These are phyloP conservation scores for Neotoma lepida DNA, from an alignment of 2,113 vertebrate species.

Conservation along the genomic window DNA sequence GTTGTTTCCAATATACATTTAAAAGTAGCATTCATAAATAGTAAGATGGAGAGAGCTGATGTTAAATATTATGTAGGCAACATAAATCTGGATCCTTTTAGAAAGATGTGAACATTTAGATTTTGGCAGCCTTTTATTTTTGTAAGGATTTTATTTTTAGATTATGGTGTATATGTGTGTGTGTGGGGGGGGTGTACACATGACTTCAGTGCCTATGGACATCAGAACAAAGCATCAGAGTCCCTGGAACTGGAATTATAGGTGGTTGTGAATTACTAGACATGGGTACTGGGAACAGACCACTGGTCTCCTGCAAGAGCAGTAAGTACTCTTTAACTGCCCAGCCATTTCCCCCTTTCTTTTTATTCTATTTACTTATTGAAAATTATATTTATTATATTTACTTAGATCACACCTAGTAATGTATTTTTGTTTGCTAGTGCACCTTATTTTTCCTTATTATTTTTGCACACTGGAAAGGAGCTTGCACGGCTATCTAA, in stretches of 20 bases:
- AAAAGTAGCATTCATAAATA: neutral
- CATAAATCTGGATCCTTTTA: neutral
- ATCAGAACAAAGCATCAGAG: neutral
- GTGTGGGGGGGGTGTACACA: too few species aligned
- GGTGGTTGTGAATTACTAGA: neutral
- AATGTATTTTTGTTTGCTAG: neutral
- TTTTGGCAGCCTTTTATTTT: constrained; percentile 8
- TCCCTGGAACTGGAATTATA: neutral
- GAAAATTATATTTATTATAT: constrained; percentile 24
- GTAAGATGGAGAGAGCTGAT: neutral
- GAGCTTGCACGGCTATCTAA: neutral
- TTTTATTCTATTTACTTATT: constrained; percentile 33
- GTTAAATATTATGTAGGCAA: neutral
- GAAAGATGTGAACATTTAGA: constrained; percentile 26
- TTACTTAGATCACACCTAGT: constrained; percentile 27
- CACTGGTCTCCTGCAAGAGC: neutral
- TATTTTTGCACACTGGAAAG: neutral
- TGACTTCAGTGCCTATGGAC: neutral
- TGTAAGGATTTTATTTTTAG: constrained; percentile 21
- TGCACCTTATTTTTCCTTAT: constrained; percentile 15
- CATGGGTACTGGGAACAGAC: neutral
- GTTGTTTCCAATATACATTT: neutral
- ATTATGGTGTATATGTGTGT: neutral
- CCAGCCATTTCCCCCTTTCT: neutral
- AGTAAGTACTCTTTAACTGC: neutral